phyloP scores from a whole-genome alignment of 2,797 vertebrate species.

The Oryzias sinensis region DNA sequence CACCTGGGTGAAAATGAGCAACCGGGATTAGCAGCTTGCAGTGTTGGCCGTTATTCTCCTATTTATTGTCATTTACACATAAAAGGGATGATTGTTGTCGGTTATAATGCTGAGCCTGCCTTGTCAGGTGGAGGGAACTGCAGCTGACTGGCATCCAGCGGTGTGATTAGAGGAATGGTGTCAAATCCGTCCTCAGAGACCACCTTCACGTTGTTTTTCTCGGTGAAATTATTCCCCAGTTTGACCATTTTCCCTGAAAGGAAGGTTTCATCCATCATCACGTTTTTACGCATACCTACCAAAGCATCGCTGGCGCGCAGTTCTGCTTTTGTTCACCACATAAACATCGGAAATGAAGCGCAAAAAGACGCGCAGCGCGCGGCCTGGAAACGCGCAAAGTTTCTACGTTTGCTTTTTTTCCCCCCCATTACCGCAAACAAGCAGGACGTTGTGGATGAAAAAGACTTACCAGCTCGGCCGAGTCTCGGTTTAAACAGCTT shows the following conservation, averaged over 20 bases:
- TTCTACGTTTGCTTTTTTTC: conserved; percentile 4
- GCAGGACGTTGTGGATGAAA: conserved; percentile 1
- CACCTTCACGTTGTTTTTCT: conserved; percentile 86
- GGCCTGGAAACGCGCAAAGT: conserved; percentile 36
- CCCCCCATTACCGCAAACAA: not conserved
- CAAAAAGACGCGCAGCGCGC: conserved; percentile 5
- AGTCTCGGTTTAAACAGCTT: conserved; percentile 2
- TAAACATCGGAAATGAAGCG: conserved; percentile 15
- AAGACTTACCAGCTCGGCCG: conserved; percentile 53
- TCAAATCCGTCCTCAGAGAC: conserved; percentile 92
- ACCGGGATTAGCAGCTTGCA: not conserved
- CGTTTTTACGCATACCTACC: not conserved
- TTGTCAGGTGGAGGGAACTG: conserved; percentile 92
- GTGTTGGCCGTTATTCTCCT: not conserved
- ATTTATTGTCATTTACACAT: too few relatives aligned
- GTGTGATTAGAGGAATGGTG: conserved; percentile 94
- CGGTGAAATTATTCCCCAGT: conserved; percentile 91
- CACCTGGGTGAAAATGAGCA: conserved; percentile 75
- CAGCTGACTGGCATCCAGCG: conserved; percentile 92
- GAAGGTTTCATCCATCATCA: not conserved
- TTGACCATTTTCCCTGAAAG: conserved; percentile 85
- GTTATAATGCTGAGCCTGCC: conserved; percentile 65
- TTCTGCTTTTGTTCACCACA: not conserved
- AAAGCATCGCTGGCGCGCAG: not conserved
- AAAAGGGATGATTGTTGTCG: too few relatives aligned